Percentiles rank a stretch among this genome's conserved stretches.
Evolutionary conservation across 1,140 invertebrate species (phyloP).

Genomic region (Bicyclus anynana): DNA sequence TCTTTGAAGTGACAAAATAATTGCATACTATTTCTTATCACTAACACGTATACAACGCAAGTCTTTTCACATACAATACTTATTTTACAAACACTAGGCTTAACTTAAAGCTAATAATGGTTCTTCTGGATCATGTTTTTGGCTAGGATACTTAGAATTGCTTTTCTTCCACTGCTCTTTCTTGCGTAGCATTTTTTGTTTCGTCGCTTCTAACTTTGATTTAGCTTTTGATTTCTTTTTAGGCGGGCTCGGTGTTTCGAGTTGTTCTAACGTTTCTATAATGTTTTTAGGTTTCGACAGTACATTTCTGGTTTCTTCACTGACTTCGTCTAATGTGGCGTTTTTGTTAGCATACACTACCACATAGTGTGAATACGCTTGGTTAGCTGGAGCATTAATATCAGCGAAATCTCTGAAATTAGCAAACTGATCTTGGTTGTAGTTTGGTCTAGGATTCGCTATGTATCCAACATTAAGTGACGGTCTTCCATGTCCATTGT

Average conservation of each 20-base stretch:
- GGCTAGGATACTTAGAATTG: constrained; percentile 53
- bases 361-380: constrained; percentile 88
- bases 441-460: constrained; percentile 78
- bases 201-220: constrained; percentile 76
- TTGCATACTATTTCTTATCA: constrained; percentile 48
- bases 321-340: constrained; percentile 68
- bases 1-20: constrained; percentile 37
- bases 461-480: constrained; percentile 78
- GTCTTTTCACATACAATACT: constrained; percentile 50
- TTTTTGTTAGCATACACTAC: constrained; percentile 90
- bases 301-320: constrained; percentile 65
- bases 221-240: constrained; percentile 85
- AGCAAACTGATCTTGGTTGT: constrained; percentile 87
- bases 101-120: constrained; percentile 73
- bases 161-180: constrained; percentile 69
- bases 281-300: constrained; percentile 86
- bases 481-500: constrained; percentile 82
- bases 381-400: constrained; percentile 88
- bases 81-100: constrained; percentile 44
- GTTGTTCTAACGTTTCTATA: constrained; percentile 85
- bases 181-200: constrained; percentile 58
- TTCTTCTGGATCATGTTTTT: constrained; percentile 67
- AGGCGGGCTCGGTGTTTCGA: constrained; percentile 74
- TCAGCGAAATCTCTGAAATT: constrained; percentile 94
- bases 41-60: constrained; percentile 54